phyloP scores from a whole-genome alignment of 2,888 invertebrate species.

The Epinotia demarniana region DNA sequence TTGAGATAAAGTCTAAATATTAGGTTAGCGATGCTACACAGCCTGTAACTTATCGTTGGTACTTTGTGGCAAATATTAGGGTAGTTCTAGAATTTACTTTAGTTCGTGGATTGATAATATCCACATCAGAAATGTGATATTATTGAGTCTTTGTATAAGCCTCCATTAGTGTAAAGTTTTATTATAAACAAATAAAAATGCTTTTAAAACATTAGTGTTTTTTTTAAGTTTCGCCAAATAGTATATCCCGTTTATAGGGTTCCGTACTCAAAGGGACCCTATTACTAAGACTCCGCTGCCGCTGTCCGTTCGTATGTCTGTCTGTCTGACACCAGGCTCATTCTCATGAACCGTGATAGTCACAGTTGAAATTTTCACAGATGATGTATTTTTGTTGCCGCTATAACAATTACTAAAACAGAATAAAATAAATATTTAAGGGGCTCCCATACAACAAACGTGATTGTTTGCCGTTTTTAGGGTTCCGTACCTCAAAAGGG shows the following conservation, averaged over 20 bases:
- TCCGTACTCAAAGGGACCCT: too few relatives aligned
- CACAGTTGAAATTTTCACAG: too few relatives aligned
- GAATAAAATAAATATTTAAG: too few relatives aligned
- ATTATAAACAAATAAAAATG: constrained; percentile 68
- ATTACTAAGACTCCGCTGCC: too few relatives aligned
- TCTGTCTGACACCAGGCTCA: too few relatives aligned
- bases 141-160: constrained; percentile 85
- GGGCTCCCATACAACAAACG: too few relatives aligned
- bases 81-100: constrained; percentile 56
- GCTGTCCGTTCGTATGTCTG: too few relatives aligned
- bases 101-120: constrained; percentile 85
- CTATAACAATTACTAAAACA: too few relatives aligned
- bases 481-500: too few relatives aligned
- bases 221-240: not conserved
- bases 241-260: not conserved
- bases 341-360: too few relatives aligned
- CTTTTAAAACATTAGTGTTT: constrained; percentile 53
- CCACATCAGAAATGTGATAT: constrained; percentile 90
- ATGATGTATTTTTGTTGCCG: too few relatives aligned
- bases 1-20: constrained; percentile 3
- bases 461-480: too few relatives aligned
- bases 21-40: constrained; percentile 33
- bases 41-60: constrained; percentile 57
- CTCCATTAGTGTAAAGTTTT: constrained; percentile 71
- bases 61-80: constrained; percentile 63